phyloP scores from a whole-genome alignment of 2,888 invertebrate genomes.

The Lasioglossum leucozonium region DNA sequence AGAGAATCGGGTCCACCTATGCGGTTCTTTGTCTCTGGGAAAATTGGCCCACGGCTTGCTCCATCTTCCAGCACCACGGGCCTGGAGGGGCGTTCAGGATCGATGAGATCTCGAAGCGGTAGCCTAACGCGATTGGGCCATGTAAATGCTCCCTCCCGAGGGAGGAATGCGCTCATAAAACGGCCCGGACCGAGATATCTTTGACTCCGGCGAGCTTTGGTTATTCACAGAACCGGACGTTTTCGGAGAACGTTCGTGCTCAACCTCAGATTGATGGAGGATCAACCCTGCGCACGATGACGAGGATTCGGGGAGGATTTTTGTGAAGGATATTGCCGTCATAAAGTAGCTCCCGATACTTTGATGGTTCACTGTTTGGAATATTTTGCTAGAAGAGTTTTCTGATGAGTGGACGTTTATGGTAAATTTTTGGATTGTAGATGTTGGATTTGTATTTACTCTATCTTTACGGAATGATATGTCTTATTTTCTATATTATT shows the following conservation, averaged over 20 bases:
- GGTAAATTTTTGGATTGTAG: too few relatives aligned
- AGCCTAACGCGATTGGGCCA: constrained; percentile 24
- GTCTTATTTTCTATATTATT: neutral
- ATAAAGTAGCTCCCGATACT: neutral
- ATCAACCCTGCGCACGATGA: neutral
- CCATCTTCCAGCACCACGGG: neutral
- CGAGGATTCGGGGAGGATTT: neutral
- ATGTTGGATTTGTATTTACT: neutral
- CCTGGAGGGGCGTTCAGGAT: constrained; percentile 15
- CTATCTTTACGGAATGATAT: neutral
- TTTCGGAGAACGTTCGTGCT: neutral
- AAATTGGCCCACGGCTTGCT: constrained; percentile 23
- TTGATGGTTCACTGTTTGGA: neutral
- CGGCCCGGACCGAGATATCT: constrained; percentile 22
- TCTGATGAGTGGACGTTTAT: too few relatives aligned
- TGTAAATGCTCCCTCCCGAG: constrained; percentile 23
- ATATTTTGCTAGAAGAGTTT: neutral
- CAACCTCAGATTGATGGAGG: neutral
- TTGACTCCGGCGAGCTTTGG: constrained; percentile 17
- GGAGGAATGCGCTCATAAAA: constrained; percentile 52
- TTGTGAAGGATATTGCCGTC: neutral
- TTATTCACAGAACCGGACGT: constrained; percentile 17
- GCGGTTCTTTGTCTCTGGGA: constrained; percentile 50
- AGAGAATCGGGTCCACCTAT: constrained; percentile 43
- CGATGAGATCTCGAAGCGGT: constrained; percentile 32